Percentiles rank a stretch among this genome's conserved stretches.
Evolutionary conservation across 2,888 invertebrate species (phyloP).

Genomic region (Bombylius discolor): DNA sequence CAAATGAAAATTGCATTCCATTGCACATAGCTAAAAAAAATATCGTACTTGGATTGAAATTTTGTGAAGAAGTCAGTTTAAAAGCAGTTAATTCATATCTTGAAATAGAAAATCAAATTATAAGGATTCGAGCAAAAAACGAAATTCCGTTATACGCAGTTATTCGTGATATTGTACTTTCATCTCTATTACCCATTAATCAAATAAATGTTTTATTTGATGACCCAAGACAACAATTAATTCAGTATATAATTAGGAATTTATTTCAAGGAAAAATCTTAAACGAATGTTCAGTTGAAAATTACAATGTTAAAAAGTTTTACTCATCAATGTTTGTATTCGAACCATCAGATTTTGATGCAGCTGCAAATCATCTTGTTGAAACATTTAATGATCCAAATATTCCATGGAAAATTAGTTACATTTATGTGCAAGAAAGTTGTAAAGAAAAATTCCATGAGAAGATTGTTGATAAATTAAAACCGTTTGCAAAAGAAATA

Average conservation of each 20-base stretch:
- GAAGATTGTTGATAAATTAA: not conserved
- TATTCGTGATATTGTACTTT: no score
- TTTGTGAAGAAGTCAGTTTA: no score
- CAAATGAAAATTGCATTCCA: not conserved
- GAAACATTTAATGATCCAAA: not conserved
- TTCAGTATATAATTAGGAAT: not conserved
- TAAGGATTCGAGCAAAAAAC: not conserved
- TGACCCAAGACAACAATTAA: not conserved
- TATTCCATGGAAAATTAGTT: not conserved
- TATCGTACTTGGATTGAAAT: not conserved
- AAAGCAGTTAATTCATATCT: no score
- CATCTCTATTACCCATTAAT: no score
- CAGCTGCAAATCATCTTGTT: not conserved
- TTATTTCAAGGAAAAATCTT: not conserved
- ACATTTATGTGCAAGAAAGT: conserved; percentile 1
- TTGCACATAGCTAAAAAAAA: not conserved
- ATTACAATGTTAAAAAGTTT: not conserved
- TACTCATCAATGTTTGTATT: not conserved
- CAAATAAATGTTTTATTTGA: not conserved
- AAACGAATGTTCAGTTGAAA: not conserved
- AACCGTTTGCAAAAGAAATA: not conserved
- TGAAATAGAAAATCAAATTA: no score
- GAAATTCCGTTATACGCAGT: not conserved
- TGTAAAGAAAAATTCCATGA: not conserved
- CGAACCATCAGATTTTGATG: not conserved